Percentiles rank a stretch among this genome's conserved stretches.
Conservation (phyloP, 2,888 invertebrate genomes). For the Sericinus montela region DNA sequence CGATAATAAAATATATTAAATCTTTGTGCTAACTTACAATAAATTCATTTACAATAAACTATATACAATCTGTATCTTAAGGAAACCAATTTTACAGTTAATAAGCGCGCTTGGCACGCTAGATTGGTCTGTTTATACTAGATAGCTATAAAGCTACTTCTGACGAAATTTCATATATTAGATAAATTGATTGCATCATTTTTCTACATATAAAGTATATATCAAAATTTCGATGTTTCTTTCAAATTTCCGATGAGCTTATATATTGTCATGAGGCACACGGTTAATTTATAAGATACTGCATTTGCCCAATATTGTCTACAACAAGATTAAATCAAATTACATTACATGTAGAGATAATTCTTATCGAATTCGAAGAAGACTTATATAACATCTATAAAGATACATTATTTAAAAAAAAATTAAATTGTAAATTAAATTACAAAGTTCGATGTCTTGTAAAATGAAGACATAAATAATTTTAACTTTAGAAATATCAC, state of each 20-base stretch:
- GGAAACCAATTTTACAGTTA: slow-evolving; percentile 61
- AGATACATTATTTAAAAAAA: background rate
- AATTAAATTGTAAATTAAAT: background rate
- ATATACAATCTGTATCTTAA: slow-evolving; percentile 63
- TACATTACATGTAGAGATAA: background rate
- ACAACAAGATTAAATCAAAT: background rate
- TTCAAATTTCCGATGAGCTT: slow-evolving; percentile 44
- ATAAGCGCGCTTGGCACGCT: slow-evolving; percentile 70
- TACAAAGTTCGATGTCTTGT: slow-evolving; percentile 11
- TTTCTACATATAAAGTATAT: slow-evolving; percentile 46
- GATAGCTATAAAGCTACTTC: slow-evolving; percentile 36
- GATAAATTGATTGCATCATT: slow-evolving; percentile 33
- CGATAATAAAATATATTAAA: slow-evolving; percentile 80
- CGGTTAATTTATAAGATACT: background rate
- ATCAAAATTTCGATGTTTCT: slow-evolving; percentile 58
- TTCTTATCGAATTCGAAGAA: background rate
- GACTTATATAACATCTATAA: background rate
- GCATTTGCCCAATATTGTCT: background rate
- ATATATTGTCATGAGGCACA: slow-evolving; percentile 54
- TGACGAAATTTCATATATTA: slow-evolving; percentile 36
- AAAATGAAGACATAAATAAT: slow-evolving; percentile 21
- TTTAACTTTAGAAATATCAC: slow-evolving; percentile 48
- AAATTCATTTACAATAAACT: slow-evolving; percentile 75
- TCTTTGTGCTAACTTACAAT: slow-evolving; percentile 80
- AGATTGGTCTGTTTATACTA: slow-evolving; percentile 68